Evolutionary conservation across 2,797 vertebrate genomes (phyloP), one percentile per base, ranked within the genome.

Genomic region (Sebastes cheni): DNA sequence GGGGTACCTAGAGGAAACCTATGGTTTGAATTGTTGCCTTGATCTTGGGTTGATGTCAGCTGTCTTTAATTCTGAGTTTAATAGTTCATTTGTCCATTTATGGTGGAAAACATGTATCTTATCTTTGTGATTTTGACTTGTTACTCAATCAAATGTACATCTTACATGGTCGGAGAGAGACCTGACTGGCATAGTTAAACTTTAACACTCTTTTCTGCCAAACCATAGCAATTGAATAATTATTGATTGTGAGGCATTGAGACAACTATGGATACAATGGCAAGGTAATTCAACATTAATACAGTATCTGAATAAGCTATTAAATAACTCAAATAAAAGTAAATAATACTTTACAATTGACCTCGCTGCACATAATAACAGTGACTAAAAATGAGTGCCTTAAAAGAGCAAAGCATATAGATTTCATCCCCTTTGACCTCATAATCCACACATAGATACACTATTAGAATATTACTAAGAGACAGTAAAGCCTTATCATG

Each of bases 401-500:
- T 27, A 39, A 69, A 27, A 70, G 10, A 64, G 18, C 20, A 72
- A 46, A 39, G 27, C 27, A 30, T 16, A 14, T 62, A 42, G 55
- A 67, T 62, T 62, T 58, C 6, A 70, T 52, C 42, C 20, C 52
- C 5, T 54, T 71, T 20, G 18, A 52, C 46, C 46, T 52, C 46
- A 52, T 0, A 52, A 52, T 52, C 46, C 46, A 52, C 18, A 52
- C 67, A 67, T 10, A 39, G 61, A 56, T 18, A 50, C 39, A 54
- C 36, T 46, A 68, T 66, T 23, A n/a, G 18, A 52, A 54, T 50
- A 72, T 54, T 79, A 75, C 54, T 39, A 61, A 73, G 75, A 72
- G 60, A 84, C 36, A 83, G 58, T 75, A 13, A 69, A 23, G 23
- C 71, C 59, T 82, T 72, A 86, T 85, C 80, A 82, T 65, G 23